A percentile compares a stretch with the other conserved stretches of the same genome.
phyloP scores from a whole-genome alignment of 2,888 invertebrate genomes.

The Sepiola atlantica region DNA sequence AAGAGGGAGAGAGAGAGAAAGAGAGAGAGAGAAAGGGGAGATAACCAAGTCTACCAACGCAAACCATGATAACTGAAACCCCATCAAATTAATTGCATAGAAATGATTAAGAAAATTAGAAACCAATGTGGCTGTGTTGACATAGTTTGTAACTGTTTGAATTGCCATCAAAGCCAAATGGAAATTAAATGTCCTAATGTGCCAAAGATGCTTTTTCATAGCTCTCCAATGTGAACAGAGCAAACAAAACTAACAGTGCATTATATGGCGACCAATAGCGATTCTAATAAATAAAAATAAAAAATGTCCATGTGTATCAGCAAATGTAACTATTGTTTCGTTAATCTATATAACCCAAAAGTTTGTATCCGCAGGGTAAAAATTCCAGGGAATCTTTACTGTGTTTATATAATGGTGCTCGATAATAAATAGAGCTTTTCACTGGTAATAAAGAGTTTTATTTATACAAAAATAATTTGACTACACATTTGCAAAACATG shows the following conservation, averaged over 20 bases:
- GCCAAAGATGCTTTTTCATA: neutral
- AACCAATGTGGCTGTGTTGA: neutral
- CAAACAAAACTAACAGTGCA: neutral
- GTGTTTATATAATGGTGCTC: too few relatives aligned
- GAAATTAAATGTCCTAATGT: slow-evolving; percentile 1
- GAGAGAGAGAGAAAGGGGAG: neutral
- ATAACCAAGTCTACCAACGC: neutral
- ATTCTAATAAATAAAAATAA: neutral
- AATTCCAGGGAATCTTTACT: too few relatives aligned
- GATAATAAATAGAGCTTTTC: too few relatives aligned
- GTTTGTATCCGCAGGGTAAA: neutral
- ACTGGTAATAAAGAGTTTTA: too few relatives aligned
- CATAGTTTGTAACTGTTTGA: neutral
- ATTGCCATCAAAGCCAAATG: neutral
- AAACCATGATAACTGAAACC: neutral
- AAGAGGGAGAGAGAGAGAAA: neutral
- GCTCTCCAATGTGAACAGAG: slow-evolving; percentile 11
- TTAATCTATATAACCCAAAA: neutral
- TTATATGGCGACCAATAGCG: neutral
- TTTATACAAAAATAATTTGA: too few relatives aligned
- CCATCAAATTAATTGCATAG: neutral
- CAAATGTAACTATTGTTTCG: neutral
- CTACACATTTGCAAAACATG: too few relatives aligned
- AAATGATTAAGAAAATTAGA: slow-evolving; percentile 32
- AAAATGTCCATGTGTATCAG: neutral